Evolutionary conservation across 2,797 vertebrate species (phyloP).

Genomic region (Onychomys leucogaster): DNA sequence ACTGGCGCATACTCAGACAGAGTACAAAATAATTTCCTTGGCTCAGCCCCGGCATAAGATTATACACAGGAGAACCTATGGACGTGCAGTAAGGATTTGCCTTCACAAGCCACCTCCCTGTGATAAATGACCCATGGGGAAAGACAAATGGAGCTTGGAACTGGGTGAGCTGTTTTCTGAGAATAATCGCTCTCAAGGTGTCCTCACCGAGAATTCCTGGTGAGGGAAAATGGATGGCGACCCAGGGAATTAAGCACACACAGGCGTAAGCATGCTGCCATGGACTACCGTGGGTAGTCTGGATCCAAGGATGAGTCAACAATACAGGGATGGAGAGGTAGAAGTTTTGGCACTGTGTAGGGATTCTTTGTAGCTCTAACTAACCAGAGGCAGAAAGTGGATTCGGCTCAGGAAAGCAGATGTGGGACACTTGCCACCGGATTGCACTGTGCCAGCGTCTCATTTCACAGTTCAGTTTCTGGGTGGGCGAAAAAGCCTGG

Average conservation of each 20-base stretch:
- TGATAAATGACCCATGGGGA: constrained; percentile 75
- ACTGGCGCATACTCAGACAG: constrained; percentile 22
- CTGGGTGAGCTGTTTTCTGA: constrained; percentile 61
- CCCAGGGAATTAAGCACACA: constrained; percentile 37
- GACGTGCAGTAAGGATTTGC: constrained; percentile 74
- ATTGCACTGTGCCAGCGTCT: constrained; percentile 50
- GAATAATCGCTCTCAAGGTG: constrained; percentile 57
- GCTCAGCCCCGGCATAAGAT: neutral
- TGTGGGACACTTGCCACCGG: constrained; percentile 55
- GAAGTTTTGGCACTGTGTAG: constrained; percentile 42
- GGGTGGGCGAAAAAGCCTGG: constrained; percentile 48
- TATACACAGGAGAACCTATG: constrained; percentile 59
- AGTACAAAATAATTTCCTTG: constrained; percentile 24
- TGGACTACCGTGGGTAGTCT: neutral
- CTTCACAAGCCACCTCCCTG: constrained; percentile 63
- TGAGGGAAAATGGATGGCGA: constrained; percentile 59
- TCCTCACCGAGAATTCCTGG: constrained; percentile 74
- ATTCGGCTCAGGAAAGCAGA: constrained; percentile 22
- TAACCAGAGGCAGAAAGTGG: constrained; percentile 61
- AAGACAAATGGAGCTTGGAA: constrained; percentile 77
- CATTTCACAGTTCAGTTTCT: constrained; percentile 56
- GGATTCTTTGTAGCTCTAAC: constrained; percentile 61
- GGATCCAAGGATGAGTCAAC: neutral
- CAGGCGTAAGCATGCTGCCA: neutral
- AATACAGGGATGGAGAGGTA: neutral